Evolutionary conservation across 2,797 vertebrate species (phyloP), one percentile per base, ranked within the genome.

Genomic region (Sebastes cheni): DNA sequence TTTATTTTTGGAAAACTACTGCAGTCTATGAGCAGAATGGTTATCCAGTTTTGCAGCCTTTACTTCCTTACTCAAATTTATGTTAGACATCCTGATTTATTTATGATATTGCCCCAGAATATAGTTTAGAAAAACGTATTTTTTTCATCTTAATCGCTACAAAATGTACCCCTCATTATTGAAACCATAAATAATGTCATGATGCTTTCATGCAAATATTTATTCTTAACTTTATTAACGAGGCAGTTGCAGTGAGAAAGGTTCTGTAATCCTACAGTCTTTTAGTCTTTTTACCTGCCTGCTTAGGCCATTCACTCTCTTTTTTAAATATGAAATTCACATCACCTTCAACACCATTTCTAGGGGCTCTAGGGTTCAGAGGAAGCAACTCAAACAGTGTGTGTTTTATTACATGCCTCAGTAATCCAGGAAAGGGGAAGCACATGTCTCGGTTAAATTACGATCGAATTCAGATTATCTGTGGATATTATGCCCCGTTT

Each of bases 391-490:
- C 91, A 87, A 92, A 94, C 91, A 90, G 86, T 89, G 82, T 94
- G 91, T 90, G 81, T 94, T 95, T 95, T 95, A 95, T 96, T 93
- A 94, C 88, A 93, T 86, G 93, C 93, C 88, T 95, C 93, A 91
- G 88, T 94, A 93, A 94, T 92, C 91, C 91, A 91, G 91, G 92
- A 95, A 94, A 95, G 92, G 87, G 84, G 87, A 95, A 95, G 94
- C 93, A 95, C 92, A 95, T 94, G 94, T 93, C 89, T 75, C 4
- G 1, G 77, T 95, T 92, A 95, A 95, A 95, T 90, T 90, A 95
- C 39, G 92, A 93, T 92, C 91, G 72, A 95, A 93, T 92, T 95
- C 88, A 93, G 91, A 94, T 95, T 95, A 95, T 90, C 89, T 88
- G 82, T 89, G 88, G 88, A 93, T 91, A 84, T 88, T 91, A 90